Conservation (phyloP, 2,888 invertebrate genomes). For the Aphodius sticticus region DNA sequence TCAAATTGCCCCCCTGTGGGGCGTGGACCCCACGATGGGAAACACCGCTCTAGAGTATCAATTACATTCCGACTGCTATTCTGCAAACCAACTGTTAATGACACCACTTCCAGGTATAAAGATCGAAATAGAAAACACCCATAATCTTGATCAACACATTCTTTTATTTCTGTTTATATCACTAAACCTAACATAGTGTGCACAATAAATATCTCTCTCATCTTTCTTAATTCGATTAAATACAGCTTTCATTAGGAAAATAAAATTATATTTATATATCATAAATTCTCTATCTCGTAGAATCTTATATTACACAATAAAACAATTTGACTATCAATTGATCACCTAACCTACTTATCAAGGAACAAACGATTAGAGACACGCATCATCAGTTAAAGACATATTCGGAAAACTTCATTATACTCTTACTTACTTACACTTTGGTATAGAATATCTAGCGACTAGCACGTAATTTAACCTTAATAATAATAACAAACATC, state of each 20-base stretch:
- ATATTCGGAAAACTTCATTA: conserved; percentile 26
- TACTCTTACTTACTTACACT: neutral
- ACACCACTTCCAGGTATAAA: no score
- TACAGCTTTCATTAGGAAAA: conserved; percentile 27
- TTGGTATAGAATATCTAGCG: conserved; percentile 12
- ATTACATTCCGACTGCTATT: no score
- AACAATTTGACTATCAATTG: conserved; percentile 28
- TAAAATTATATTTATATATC: conserved; percentile 29
- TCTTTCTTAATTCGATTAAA: conserved; percentile 17
- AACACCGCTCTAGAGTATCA: no score
- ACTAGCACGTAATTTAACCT: conserved; percentile 7
- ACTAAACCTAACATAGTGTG: conserved; percentile 16
- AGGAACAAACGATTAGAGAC: conserved; percentile 31
- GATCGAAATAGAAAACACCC: neutral
- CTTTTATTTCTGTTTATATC: conserved; percentile 24
- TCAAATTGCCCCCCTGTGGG: no score
- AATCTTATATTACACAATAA: conserved; percentile 30
- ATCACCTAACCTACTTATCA: conserved; percentile 27
- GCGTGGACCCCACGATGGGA: no score
- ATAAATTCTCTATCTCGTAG: conserved; percentile 22
- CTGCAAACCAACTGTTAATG: no score
- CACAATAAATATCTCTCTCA: conserved; percentile 10
- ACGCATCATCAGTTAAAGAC: neutral
- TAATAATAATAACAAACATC: conserved; percentile 12
- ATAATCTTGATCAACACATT: conserved; percentile 18